Percentiles rank a stretch among this genome's conserved stretches.
These are phyloP conservation scores for Galbula dea DNA, from an alignment of 2,113 vertebrate genomes.

Conservation along the genomic window DNA sequence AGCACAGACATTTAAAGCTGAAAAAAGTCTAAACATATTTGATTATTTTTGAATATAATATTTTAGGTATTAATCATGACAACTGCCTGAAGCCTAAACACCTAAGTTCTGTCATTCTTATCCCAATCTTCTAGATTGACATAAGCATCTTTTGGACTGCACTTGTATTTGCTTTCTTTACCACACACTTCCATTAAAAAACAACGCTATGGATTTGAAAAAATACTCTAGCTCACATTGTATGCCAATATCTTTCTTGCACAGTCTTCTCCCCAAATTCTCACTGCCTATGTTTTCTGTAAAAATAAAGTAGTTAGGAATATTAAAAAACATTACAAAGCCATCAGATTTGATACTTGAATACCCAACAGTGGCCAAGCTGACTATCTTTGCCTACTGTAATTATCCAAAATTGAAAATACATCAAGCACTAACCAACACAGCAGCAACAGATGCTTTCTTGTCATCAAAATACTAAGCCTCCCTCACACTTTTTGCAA, in stretches of 20 bases:
- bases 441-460: neutral
- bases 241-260: neutral
- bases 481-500: neutral
- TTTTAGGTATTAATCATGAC: neutral
- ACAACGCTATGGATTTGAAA: neutral
- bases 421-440: neutral
- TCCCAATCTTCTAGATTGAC: neutral
- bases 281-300: neutral
- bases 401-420: neutral
- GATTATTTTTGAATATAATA: neutral
- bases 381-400: neutral
- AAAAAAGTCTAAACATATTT: neutral
- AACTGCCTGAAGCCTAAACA: neutral
- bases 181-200: neutral
- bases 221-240: neutral
- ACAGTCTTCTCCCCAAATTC: neutral
- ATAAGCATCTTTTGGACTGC: neutral
- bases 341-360: neutral
- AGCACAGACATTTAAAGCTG: neutral
- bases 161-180: neutral
- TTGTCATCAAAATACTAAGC: neutral
- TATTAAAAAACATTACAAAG: neutral
- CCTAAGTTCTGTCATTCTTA: neutral
- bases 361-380: neutral
- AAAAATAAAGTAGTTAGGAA: constrained; percentile 29